Evolutionary conservation across 1,140 invertebrate genomes (phyloP).

Genomic region (Drosophila littoralis): DNA sequence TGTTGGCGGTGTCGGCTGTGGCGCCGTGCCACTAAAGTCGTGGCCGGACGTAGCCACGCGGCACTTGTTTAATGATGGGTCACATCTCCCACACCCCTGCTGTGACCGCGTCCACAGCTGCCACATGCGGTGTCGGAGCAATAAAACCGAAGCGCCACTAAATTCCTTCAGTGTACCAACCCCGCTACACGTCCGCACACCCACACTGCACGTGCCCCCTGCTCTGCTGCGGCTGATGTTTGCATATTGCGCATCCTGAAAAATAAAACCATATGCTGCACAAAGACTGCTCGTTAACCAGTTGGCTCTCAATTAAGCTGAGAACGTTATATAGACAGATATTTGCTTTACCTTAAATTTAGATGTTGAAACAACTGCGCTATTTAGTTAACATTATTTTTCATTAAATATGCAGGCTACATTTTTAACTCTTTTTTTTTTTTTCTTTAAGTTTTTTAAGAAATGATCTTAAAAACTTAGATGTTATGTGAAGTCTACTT

Average conservation of each 20-base stretch:
- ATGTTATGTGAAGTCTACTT: too few species aligned
- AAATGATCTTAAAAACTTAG: too few species aligned
- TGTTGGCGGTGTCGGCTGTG: conserved; percentile 11
- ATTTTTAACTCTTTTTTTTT: too few species aligned
- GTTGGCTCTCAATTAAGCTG: conserved; percentile 5
- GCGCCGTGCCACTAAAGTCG: conserved; percentile 67
- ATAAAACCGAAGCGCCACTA: conserved; percentile 69
- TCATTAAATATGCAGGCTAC: too few species aligned
- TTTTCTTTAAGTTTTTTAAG: too few species aligned
- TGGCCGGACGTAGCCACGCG: conserved; percentile 72
- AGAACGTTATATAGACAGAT: neutral
- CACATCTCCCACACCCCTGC: conserved; percentile 32
- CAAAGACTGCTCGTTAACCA: neutral
- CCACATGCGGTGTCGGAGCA: conserved; percentile 66
- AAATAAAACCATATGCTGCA: conserved; percentile 25
- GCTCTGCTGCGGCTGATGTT: conserved; percentile 18
- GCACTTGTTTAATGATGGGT: conserved; percentile 62
- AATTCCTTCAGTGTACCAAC: conserved; percentile 18
- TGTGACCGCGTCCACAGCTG: conserved; percentile 41
- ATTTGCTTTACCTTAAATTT: neutral
- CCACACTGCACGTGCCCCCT: neutral
- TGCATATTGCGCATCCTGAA: conserved; percentile 37
- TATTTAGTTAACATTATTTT: too few species aligned
- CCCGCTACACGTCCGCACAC: neutral
- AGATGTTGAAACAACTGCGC: neutral